Conservation (phyloP, 30 jellyfish, hydroid and myxozoan genomes). For the Hydra vulgaris region DNA sequence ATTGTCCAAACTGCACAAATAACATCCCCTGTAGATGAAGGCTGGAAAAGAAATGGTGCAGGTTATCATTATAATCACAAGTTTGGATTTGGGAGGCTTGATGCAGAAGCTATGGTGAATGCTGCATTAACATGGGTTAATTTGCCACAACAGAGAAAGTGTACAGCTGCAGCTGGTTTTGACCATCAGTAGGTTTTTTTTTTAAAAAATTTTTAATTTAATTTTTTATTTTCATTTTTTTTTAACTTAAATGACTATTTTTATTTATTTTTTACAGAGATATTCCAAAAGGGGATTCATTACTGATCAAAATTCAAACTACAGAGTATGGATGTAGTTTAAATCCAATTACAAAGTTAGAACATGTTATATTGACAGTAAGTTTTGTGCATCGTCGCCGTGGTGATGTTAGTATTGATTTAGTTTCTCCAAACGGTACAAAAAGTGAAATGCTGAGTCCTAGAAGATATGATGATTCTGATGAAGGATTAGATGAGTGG, state of each 20-base stretch:
- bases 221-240: neutral
- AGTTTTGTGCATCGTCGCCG: constrained; percentile 94
- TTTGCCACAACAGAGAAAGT: constrained; percentile 68
- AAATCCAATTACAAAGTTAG: constrained; percentile 58
- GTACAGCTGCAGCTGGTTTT: constrained; percentile 84
- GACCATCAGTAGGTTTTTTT: constrained; percentile 54
- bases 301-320: constrained; percentile 63
- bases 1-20: constrained; percentile 92
- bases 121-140: constrained; percentile 82
- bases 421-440: constrained; percentile 84
- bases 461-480: constrained; percentile 90
- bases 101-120: constrained; percentile 83
- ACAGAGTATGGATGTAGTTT: constrained; percentile 74
- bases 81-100: constrained; percentile 97
- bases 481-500: constrained; percentile 99
- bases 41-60: constrained; percentile 97
- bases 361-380: constrained; percentile 94
- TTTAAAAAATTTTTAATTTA: neutral
- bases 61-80: constrained; percentile 96
- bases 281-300: constrained; percentile 77
- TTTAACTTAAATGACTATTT: neutral
- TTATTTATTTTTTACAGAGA: constrained; percentile 33
- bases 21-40: constrained; percentile 97
- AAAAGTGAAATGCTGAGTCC: constrained; percentile 98
- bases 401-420: constrained; percentile 93